phyloP scores from a whole-genome alignment of 2,113 vertebrate species.

The Elachura formosa region DNA sequence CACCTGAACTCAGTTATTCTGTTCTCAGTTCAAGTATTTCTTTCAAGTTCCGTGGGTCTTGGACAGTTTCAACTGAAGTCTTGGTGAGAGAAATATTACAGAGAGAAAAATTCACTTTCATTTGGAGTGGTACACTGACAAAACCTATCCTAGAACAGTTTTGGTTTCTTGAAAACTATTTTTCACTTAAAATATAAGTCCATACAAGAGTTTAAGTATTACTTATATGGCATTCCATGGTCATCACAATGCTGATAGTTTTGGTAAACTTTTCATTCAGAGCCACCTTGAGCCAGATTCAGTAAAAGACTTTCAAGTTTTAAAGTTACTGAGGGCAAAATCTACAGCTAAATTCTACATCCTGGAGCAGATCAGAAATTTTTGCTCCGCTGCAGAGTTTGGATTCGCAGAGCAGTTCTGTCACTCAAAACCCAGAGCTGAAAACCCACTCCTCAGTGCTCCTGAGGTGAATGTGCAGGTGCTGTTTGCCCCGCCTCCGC shows the following conservation, averaged over 20 bases:
- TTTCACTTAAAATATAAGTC: neutral
- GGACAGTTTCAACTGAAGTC: neutral
- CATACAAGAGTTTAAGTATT: neutral
- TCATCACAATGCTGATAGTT: neutral
- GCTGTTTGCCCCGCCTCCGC: neutral
- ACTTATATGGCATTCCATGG: neutral
- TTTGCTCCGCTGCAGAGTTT: neutral
- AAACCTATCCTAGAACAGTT: neutral
- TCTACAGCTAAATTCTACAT: neutral
- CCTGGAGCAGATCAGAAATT: neutral
- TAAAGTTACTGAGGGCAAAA: neutral
- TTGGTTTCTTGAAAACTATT: neutral
- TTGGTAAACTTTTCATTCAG: neutral
- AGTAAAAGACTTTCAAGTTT: neutral
- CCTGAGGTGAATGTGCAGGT: neutral
- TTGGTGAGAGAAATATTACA: neutral
- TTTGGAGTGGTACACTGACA: neutral
- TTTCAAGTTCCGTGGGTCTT: neutral
- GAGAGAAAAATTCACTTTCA: neutral
- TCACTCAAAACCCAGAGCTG: neutral
- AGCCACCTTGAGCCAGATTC: neutral
- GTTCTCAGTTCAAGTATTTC: neutral
- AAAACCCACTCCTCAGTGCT: neutral
- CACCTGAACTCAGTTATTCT: neutral
- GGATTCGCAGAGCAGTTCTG: accelerated